phyloP scores from a whole-genome alignment of 2,888 invertebrate genomes.

The Brachycybe producta region DNA sequence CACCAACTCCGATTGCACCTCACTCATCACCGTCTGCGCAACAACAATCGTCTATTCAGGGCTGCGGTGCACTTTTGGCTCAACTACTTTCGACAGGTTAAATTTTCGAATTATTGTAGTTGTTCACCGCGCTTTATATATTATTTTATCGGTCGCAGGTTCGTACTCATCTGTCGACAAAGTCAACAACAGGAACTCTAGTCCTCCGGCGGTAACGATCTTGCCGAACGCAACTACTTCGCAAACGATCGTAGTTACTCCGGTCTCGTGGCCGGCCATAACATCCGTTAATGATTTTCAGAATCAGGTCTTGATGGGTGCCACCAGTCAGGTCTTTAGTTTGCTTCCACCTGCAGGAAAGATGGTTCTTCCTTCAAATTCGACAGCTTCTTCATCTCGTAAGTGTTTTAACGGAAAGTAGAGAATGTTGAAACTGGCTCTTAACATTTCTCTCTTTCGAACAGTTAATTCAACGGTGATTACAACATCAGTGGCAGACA shows the following conservation, averaged over 20 bases:
- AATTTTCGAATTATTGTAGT: background rate
- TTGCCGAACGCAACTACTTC: constrained; percentile 23
- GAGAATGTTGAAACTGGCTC: too few relatives aligned
- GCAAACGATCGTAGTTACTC: constrained; percentile 23
- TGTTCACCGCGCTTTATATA: background rate
- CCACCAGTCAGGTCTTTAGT: constrained; percentile 27
- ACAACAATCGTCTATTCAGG: constrained; percentile 51
- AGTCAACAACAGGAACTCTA: constrained; percentile 14
- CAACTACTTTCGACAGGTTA: constrained; percentile 63
- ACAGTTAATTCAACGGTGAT: background rate
- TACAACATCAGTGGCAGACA: background rate
- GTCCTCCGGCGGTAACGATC: constrained; percentile 25
- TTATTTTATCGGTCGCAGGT: constrained; percentile 24
- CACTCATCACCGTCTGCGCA: constrained; percentile 23
- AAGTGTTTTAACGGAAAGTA: too few relatives aligned
- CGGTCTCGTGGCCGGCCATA: constrained; percentile 21
- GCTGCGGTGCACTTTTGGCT: constrained; percentile 67
- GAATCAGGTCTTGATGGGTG: constrained; percentile 28
- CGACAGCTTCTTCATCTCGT: background rate
- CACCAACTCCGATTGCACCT: constrained; percentile 22
- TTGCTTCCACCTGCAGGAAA: constrained; percentile 20
- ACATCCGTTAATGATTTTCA: constrained; percentile 26
- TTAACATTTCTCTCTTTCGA: too few relatives aligned
- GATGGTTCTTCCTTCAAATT: constrained; percentile 3
- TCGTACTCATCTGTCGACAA: constrained; percentile 30